These are phyloP conservation scores for Bufo bufo DNA, from an alignment of 2,113 vertebrate genomes.

Conservation along the genomic window DNA sequence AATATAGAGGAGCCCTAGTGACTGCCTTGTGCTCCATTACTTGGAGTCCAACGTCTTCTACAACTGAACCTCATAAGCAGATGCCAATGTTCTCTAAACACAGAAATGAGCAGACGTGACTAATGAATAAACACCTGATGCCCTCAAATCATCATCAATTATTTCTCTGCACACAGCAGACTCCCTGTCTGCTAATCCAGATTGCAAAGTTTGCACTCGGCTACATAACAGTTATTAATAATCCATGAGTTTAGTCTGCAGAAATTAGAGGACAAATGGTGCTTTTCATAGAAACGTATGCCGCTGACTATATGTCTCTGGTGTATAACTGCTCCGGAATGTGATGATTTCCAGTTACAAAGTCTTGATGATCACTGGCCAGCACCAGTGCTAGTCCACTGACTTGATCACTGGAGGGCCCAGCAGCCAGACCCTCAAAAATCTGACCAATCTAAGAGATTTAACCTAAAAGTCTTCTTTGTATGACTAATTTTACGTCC, in stretches of 20 bases:
- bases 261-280: not conserved
- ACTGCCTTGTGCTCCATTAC: not conserved
- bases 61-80: not conserved
- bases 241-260: not conserved
- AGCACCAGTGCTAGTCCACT: too few relatives aligned
- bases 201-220: constrained; percentile 6
- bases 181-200: constrained; percentile 13
- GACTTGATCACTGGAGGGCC: too few relatives aligned
- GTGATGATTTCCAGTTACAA: not conserved
- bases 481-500: too few relatives aligned
- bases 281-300: not conserved
- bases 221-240: constrained; percentile 1
- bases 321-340: not conserved
- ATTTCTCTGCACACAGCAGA: not conserved
- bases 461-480: too few relatives aligned
- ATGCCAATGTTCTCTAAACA: not conserved
- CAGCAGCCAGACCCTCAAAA: too few relatives aligned
- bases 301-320: not conserved
- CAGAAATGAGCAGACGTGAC: not conserved
- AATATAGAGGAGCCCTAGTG: not conserved
- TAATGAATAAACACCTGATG: not conserved
- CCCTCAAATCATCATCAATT: not conserved
- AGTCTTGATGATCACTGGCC: too few relatives aligned
- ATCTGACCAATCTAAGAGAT: too few relatives aligned
- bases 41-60: not conserved